Base-by-base conservation (phyloP, 2,113 vertebrate genomes). In the Rousettus leschenaultii region DNA sequence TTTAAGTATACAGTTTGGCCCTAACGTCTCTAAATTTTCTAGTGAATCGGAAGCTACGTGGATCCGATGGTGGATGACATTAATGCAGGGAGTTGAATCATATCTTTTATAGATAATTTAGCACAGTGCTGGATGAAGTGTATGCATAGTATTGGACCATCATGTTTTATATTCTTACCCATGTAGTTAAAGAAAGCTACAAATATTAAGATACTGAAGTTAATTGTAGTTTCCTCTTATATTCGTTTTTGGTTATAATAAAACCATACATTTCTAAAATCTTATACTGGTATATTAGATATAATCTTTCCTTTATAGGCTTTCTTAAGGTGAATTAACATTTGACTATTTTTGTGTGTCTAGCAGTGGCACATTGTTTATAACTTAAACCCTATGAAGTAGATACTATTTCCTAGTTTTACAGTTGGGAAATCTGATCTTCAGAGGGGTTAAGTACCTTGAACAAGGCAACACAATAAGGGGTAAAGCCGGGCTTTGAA, bases 391-490 rank as follows among this genome's bases (percentile, higher is more conserved):
- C 7, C 61, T 75, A 1, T 53, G 48, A 88, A 35, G 65, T 82
- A 9, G 70, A 55, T 92, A n/a, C 30, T 53, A 16, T 86, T 95
- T 86, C 40, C 48, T 87, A 45, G 71, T 63, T 92, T 95, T 92
- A 77, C 33, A 55, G 7, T 82, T 94, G 66, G 61, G 96, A 82
- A 93, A 79, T 95, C 55, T 73, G 75, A 85, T 86, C 77, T 94
- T 94, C 73, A 65, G 93, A 91, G 75, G 93, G 45, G 66, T 90
- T 92, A 89, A 86, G 51, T 95, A 61, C 24, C 63, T 78, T 88
- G 55, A 73, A 70, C 2, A n/a, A 82, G 85, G 65, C 57, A 59
- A 89, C 86, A 70, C 71, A 95, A 79, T 82, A 61, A 65, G 30
- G 24, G 66, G 21, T 65, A 90, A 86, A 91, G 55, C 73, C 66